Percentiles rank a stretch among this genome's conserved stretches.
Evolutionary conservation across 2,797 vertebrate species (phyloP).

Genomic region (Fistularia commersonii): DNA sequence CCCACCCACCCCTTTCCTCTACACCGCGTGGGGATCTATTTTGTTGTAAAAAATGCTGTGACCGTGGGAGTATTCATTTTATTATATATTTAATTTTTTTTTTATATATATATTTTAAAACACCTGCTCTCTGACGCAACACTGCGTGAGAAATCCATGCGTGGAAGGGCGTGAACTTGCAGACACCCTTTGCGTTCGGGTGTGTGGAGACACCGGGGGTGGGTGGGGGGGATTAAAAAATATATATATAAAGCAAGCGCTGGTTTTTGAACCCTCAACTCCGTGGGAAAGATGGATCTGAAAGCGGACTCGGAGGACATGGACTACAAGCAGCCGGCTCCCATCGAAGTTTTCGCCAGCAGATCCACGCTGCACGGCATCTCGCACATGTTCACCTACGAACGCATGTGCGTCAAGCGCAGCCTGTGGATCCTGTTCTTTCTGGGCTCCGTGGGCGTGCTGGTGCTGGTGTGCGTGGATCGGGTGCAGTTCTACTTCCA

Average conservation of each 20-base stretch:
- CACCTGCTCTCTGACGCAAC: constrained; percentile 62
- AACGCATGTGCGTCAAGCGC: constrained; percentile 89
- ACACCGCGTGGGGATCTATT: not conserved
- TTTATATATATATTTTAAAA: no score
- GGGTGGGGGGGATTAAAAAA: no score
- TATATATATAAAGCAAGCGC: constrained; percentile 32
- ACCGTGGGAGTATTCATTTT: constrained; percentile 17
- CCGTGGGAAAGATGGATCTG: constrained; percentile 82
- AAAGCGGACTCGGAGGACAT: constrained; percentile 89
- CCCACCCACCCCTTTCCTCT: constrained; percentile 5
- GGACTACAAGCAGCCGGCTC: constrained; percentile 85
- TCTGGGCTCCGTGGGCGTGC: constrained; percentile 85
- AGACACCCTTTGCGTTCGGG: constrained; percentile 10
- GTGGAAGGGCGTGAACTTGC: constrained; percentile 72
- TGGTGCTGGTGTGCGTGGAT: constrained; percentile 90
- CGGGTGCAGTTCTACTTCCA: constrained; percentile 95
- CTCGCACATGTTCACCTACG: constrained; percentile 97
- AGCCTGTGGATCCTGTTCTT: constrained; percentile 93
- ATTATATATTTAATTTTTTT: no score
- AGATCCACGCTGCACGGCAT: constrained; percentile 96
- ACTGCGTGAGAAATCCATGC: constrained; percentile 53
- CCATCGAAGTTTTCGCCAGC: constrained; percentile 95
- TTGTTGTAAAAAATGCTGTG: constrained; percentile 18
- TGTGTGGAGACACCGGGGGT: no score
- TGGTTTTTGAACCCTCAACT: constrained; percentile 30